These are phyloP conservation scores for Paramormyrops hopkinsi DNA, from an alignment of 2,797 vertebrate genomes.

Conservation along the genomic window DNA sequence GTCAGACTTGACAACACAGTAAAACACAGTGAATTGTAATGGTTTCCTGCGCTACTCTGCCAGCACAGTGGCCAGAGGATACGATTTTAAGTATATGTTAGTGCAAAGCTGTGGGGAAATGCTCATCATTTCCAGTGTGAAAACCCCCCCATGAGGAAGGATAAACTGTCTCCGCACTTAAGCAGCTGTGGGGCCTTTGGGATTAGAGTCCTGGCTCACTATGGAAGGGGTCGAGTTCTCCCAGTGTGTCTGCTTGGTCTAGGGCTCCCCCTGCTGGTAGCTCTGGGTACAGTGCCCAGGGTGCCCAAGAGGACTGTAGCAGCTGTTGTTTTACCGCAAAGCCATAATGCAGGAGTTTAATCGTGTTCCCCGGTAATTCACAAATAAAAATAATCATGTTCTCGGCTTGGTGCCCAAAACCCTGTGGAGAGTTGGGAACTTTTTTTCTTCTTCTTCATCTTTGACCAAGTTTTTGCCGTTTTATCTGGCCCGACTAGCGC, in stretches of 20 bases:
- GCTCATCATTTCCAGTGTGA: constrained; percentile 14
- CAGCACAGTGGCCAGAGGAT: constrained; percentile 15
- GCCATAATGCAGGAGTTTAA: not conserved
- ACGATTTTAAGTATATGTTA: constrained; percentile 22
- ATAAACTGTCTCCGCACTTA: constrained; percentile 1
- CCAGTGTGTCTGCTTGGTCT: constrained; percentile 27
- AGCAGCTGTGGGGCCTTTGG: not conserved
- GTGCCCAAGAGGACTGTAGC: not conserved
- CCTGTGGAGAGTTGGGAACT: not conserved
- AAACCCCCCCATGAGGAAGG: not conserved
- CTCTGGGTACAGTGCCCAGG: not conserved
- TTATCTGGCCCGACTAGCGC: not conserved
- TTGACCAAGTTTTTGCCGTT: not conserved
- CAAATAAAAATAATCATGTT: constrained; percentile 9
- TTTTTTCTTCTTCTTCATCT: not conserved
- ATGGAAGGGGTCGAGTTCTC: not conserved
- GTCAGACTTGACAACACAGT: not conserved
- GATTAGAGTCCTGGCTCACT: not conserved
- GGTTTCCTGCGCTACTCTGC: not conserved
- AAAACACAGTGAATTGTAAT: not conserved
- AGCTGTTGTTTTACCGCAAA: not conserved
- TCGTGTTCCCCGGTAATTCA: not conserved
- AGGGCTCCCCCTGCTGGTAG: constrained; percentile 48
- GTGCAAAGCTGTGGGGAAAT: not conserved
- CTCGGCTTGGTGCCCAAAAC: not conserved